phyloP scores from a whole-genome alignment of 2,888 invertebrate genomes.

The Hemistola chrysoprasaria region DNA sequence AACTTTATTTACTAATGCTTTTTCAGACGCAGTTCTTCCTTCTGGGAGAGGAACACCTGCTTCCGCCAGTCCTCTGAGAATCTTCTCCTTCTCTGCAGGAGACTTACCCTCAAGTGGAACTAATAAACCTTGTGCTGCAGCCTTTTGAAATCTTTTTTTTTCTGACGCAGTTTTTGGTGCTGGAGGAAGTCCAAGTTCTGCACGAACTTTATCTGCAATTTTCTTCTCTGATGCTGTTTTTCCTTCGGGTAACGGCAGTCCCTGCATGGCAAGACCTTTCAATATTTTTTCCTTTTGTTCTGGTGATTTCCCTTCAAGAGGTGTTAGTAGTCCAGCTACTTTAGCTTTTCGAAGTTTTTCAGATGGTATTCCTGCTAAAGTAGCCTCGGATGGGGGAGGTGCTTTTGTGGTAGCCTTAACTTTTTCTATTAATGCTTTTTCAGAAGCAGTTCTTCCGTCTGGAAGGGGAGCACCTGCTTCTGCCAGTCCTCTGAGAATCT shows the following conservation, averaged over 20 bases:
- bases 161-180: conserved; percentile 29
- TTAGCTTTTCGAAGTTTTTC: conserved; percentile 30
- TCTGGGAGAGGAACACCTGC: conserved; percentile 32
- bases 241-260: conserved; percentile 35
- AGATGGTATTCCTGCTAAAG: not conserved
- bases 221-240: conserved; percentile 34
- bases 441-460: conserved; percentile 34
- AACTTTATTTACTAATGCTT: conserved; percentile 30
- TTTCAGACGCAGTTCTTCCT: conserved; percentile 33
- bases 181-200: conserved; percentile 30
- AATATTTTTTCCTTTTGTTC: conserved; percentile 34
- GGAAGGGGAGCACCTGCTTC: conserved; percentile 34
- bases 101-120: conserved; percentile 38
- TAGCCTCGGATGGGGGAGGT: too few species aligned
- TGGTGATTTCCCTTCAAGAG: conserved; percentile 4
- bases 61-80: conserved; percentile 24
- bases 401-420: conserved; percentile 3
- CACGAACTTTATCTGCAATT: conserved; percentile 12
- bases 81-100: conserved; percentile 27
- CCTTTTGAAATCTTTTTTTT: conserved; percentile 32
- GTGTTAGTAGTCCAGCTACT: conserved; percentile 10
- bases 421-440: conserved; percentile 21
- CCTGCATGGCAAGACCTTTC: conserved; percentile 22
- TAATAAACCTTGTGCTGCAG: conserved; percentile 33
- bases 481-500: conserved; percentile 28